Evolutionary conservation across 2,888 invertebrate genomes (phyloP).

Genomic region (Tanypteryx hageni): DNA sequence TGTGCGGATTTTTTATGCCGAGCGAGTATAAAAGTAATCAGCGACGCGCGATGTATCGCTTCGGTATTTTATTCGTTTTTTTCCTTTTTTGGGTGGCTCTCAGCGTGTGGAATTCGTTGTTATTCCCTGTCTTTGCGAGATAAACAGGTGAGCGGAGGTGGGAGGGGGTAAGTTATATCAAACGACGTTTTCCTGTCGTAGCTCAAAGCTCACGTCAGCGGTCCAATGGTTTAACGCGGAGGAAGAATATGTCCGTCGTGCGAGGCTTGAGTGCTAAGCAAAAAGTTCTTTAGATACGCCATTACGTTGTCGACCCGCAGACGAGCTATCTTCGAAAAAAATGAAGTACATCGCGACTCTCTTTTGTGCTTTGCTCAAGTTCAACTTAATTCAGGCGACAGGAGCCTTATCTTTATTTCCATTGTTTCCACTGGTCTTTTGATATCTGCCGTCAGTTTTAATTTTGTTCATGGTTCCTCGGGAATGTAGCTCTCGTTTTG

Average conservation of each 20-base stretch:
- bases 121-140: neutral
- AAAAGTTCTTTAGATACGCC: neutral
- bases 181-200: neutral
- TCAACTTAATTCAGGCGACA: neutral
- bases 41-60: neutral
- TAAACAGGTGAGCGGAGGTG: neutral
- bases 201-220: neutral
- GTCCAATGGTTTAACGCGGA: neutral
- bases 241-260: neutral
- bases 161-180: neutral
- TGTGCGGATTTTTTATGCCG: neutral
- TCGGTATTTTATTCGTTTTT: neutral
- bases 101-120: neutral
- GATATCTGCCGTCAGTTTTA: neutral
- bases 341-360: neutral
- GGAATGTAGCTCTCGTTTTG: neutral
- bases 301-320: neutral
- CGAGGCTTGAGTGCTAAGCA: neutral
- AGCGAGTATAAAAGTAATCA: constrained; percentile 10
- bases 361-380: neutral
- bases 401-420: neutral
- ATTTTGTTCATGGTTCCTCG: neutral
- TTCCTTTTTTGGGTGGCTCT: neutral
- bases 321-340: neutral
- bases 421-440: neutral